Evolutionary conservation across 2,113 vertebrate species (phyloP).

Genomic region (Microtus montanus): DNA sequence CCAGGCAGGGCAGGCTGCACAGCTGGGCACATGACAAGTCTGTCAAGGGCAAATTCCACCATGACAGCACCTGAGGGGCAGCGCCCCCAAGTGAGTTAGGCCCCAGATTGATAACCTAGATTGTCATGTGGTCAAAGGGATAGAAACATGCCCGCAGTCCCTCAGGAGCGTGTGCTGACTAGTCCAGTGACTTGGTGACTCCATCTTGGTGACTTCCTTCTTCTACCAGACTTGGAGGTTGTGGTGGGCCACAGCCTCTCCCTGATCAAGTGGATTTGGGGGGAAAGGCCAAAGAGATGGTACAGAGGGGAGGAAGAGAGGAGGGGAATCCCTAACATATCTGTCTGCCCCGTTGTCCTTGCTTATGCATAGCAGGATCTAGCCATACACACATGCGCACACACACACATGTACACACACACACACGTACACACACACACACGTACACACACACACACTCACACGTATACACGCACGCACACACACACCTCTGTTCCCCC

Average conservation of each 20-base stretch:
- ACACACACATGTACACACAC: neutral
- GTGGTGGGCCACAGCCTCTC: neutral
- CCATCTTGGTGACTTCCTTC: neutral
- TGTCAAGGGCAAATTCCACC: neutral
- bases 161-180: neutral
- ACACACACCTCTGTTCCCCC: neutral
- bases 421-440: neutral
- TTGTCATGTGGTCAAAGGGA: no score
- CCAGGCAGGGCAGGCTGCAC: neutral
- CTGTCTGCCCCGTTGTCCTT: neutral
- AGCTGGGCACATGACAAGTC: no score
- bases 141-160: neutral
- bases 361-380: neutral
- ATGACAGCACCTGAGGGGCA: fast-evolving
- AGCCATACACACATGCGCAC: neutral
- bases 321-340: neutral
- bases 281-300: neutral
- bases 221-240: neutral
- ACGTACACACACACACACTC: neutral
- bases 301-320: neutral
- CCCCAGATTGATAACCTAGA: neutral
- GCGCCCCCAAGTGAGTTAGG: neutral
- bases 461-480: neutral
- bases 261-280: neutral
- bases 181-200: neutral